Percentiles rank a stretch among this genome's conserved stretches.
Evolutionary conservation across 2,888 invertebrate genomes (phyloP).

Genomic region (Poecilus cupreus): DNA sequence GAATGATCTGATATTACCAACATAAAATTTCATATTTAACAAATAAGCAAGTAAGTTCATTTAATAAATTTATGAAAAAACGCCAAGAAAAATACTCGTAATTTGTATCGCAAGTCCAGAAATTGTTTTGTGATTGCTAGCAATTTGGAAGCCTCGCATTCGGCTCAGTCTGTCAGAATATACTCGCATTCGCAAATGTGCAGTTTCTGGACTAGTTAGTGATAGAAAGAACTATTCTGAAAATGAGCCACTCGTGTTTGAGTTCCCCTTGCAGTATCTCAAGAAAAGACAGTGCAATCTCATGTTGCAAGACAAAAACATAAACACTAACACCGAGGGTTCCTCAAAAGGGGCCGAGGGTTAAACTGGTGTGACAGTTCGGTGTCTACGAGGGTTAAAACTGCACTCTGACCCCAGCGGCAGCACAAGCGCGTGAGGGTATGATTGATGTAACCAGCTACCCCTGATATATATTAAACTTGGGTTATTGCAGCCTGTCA

Average conservation of each 20-base stretch:
- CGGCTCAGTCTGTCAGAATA: too few species aligned
- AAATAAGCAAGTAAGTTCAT: too few species aligned
- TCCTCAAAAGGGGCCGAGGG: neutral
- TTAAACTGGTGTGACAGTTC: slow-evolving; percentile 34
- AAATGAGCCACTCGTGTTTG: neutral
- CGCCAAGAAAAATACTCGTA: too few species aligned
- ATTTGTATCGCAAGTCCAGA: too few species aligned
- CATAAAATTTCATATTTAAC: too few species aligned
- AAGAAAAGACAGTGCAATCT: slow-evolving; percentile 41
- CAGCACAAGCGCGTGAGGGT: neutral
- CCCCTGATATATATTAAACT: slow-evolving; percentile 41
- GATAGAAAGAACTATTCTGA: too few species aligned
- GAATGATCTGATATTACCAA: too few species aligned
- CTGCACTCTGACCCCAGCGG: slow-evolving; percentile 18
- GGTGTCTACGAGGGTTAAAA: neutral
- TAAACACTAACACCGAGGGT: neutral
- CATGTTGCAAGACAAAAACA: slow-evolving; percentile 38
- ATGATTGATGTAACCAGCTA: slow-evolving; percentile 36
- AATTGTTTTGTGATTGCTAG: too few species aligned
- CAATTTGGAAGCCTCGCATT: too few species aligned
- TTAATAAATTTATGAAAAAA: too few species aligned
- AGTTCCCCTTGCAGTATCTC: neutral
- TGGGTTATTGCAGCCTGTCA: slow-evolving; percentile 39
- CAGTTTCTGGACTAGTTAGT: too few species aligned
- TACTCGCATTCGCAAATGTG: too few species aligned